Percentiles rank a stretch among this genome's conserved stretches.
phyloP scores from a whole-genome alignment of 2,113 vertebrate genomes.

The human (Homo sapiens) region GRCh38 chr5:22432001-22432500 shows the following conservation, averaged over 20 bases:
- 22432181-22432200: not conserved
- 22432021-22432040: not conserved
- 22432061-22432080: not conserved
- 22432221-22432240: not conserved
- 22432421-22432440: not conserved
- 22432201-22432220: not conserved
- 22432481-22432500: not conserved
- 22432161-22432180: not conserved
- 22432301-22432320: not conserved
- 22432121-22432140: not conserved
- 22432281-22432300: not conserved
- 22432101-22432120: not conserved
- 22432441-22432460: not conserved
- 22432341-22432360: not conserved
- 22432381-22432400: not conserved
- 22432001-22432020: not conserved
- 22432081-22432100: not conserved
- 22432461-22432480: not conserved
- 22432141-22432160: not conserved
- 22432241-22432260: not conserved
- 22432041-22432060: too few relatives aligned
- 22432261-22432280: not conserved
- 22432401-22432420: not conserved
- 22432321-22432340: not conserved
- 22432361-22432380: not conserved